phyloP scores from a whole-genome alignment of 1,140 invertebrate genomes.

The Euglossa dilemma region DNA sequence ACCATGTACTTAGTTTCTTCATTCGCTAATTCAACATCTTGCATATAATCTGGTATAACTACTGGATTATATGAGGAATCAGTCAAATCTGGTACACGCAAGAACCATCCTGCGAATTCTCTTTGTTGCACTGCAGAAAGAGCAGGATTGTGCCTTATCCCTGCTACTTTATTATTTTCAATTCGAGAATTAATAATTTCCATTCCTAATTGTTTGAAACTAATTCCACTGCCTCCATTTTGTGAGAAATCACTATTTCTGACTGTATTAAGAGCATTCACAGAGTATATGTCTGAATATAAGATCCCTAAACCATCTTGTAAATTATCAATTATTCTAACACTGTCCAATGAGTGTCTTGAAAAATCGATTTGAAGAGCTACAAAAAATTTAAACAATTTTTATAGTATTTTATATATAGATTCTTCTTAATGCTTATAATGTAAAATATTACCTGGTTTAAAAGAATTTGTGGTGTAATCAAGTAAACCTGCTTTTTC shows the following conservation, averaged over 20 bases:
- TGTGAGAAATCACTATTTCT: constrained; percentile 94
- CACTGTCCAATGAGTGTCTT: constrained; percentile 93
- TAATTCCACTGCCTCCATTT: constrained; percentile 94
- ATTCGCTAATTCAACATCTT: constrained; percentile 86
- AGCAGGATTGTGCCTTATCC: constrained; percentile 96
- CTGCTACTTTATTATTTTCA: constrained; percentile 93
- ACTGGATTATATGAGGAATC: constrained; percentile 88
- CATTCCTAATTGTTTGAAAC: constrained; percentile 93
- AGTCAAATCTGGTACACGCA: constrained; percentile 85
- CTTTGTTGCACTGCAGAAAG: constrained; percentile 92
- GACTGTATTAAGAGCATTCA: constrained; percentile 92
- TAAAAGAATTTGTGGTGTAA: constrained; percentile 94
- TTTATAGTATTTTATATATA: not conserved
- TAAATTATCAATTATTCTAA: constrained; percentile 90
- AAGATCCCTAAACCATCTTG: constrained; percentile 94
- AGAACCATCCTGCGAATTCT: constrained; percentile 96
- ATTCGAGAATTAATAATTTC: constrained; percentile 89
- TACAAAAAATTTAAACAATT: constrained; percentile 47
- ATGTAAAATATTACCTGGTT: constrained; percentile 84
- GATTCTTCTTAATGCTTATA: not conserved
- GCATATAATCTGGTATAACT: constrained; percentile 85
- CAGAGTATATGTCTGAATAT: constrained; percentile 94
- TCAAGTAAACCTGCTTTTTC: constrained; percentile 97
- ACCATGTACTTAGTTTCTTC: constrained; percentile 91
- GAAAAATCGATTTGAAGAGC: constrained; percentile 98